These are phyloP conservation scores for Semnornis frantzii DNA, from an alignment of 2,113 vertebrate species.

Conservation along the genomic window DNA sequence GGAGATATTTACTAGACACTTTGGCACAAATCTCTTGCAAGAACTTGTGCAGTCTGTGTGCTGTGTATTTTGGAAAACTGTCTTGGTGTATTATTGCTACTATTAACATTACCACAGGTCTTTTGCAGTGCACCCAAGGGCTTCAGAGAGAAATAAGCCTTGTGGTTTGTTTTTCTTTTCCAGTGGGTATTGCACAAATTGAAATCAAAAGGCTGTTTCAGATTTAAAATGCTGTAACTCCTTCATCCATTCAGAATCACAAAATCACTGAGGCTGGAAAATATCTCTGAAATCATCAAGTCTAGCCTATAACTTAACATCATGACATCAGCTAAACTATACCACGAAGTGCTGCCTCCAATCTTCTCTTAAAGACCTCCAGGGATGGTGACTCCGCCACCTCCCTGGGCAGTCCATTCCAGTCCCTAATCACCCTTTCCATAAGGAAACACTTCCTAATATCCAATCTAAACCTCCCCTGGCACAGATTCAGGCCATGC, in stretches of 20 bases:
- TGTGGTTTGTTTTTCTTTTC: not conserved
- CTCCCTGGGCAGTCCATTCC: too few relatives aligned
- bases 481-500: too few relatives aligned
- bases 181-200: not conserved
- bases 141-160: not conserved
- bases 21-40: not conserved
- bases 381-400: too few relatives aligned
- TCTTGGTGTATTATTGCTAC: not conserved
- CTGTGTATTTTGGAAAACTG: not conserved
- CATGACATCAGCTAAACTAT: too few relatives aligned
- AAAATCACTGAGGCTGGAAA: too few relatives aligned
- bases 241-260: not conserved
- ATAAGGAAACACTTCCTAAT: too few relatives aligned
- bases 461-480: too few relatives aligned
- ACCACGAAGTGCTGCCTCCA: too few relatives aligned
- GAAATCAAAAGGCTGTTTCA: not conserved
- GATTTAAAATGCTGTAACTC: not conserved
- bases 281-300: too few relatives aligned
- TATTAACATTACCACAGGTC: not conserved
- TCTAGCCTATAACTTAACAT: too few relatives aligned
- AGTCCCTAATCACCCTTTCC: too few relatives aligned
- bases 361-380: too few relatives aligned
- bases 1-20: not conserved
- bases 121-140: not conserved
- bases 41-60: accelerated